Conservation (phyloP, 2,888 invertebrate genomes). For the Dicycla oo region DNA sequence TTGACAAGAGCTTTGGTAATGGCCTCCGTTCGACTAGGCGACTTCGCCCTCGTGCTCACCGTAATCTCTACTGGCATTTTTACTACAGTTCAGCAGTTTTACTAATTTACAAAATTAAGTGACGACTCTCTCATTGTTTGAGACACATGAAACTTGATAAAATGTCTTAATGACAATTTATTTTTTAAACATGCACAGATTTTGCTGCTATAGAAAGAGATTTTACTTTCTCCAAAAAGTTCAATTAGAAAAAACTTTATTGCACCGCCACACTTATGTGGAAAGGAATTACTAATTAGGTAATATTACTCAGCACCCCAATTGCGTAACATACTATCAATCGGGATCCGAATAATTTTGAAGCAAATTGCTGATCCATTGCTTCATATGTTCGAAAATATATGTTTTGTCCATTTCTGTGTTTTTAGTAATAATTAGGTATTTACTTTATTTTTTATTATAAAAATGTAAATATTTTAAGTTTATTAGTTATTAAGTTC, state of each 20-base stretch:
- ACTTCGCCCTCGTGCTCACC: constrained; percentile 77
- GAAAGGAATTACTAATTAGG: background rate
- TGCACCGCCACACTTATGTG: background rate
- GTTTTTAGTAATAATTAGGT: too few relatives aligned
- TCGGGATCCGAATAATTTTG: too few relatives aligned
- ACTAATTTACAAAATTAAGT: constrained; percentile 5
- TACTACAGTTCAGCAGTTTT: background rate
- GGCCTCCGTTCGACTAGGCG: constrained; percentile 80
- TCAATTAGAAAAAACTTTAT: background rate
- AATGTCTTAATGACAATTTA: constrained; percentile 23
- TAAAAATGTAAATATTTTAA: too few relatives aligned
- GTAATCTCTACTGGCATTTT: constrained; percentile 43
- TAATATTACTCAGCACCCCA: too few relatives aligned
- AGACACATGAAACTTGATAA: constrained; percentile 1
- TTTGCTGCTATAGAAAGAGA: background rate
- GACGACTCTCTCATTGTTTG: background rate
- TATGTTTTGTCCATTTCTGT: too few relatives aligned
- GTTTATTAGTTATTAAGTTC: too few relatives aligned
- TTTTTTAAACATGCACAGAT: constrained; percentile 6
- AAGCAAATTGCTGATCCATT: too few relatives aligned
- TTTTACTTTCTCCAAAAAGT: constrained; percentile 2
- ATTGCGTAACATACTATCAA: too few relatives aligned
- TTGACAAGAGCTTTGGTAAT: constrained; percentile 76
- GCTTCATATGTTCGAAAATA: too few relatives aligned
- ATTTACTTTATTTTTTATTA: too few relatives aligned